Evolutionary conservation across 2,888 invertebrate species (phyloP).

Genomic region (Nomada fucata): DNA sequence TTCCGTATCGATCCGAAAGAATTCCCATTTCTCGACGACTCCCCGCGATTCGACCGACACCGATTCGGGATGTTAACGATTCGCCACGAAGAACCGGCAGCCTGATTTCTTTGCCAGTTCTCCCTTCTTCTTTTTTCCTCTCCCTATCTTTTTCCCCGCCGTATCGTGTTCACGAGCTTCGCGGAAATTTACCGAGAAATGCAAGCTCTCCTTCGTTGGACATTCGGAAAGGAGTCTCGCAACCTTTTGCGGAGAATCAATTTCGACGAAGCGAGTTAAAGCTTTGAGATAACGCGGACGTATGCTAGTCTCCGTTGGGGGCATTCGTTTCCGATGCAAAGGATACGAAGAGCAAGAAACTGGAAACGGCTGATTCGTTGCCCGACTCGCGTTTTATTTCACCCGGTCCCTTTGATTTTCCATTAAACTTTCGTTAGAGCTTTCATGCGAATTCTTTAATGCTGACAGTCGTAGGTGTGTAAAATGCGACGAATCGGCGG

Average conservation of each 20-base stretch:
- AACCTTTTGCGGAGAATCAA: slow-evolving; percentile 31
- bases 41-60: not conserved
- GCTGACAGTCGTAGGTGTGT: no score
- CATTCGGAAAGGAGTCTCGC: slow-evolving; percentile 24
- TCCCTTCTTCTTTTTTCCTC: not conserved
- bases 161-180: no score
- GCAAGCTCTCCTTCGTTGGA: slow-evolving; percentile 10
- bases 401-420: not conserved
- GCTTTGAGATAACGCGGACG: slow-evolving; percentile 5
- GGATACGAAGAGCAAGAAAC: not conserved
- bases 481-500: no score
- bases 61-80: not conserved
- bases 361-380: not conserved
- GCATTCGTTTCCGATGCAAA: slow-evolving; percentile 3
- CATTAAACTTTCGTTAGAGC: not conserved
- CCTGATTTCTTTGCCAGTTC: slow-evolving; percentile 18
- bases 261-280: slow-evolving; percentile 31
- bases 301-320: not conserved
- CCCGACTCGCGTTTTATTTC: slow-evolving; percentile 1
- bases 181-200: not conserved
- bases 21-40: not conserved
- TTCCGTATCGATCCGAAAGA: not conserved
- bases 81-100: slow-evolving; percentile 21
- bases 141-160: not conserved
- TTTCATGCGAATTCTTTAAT: not conserved